A percentile compares a stretch with the other conserved stretches of the same genome.
These are phyloP conservation scores for Aradophagus sp. DNA, from an alignment of 1,140 invertebrate species.

Conservation along the genomic window DNA sequence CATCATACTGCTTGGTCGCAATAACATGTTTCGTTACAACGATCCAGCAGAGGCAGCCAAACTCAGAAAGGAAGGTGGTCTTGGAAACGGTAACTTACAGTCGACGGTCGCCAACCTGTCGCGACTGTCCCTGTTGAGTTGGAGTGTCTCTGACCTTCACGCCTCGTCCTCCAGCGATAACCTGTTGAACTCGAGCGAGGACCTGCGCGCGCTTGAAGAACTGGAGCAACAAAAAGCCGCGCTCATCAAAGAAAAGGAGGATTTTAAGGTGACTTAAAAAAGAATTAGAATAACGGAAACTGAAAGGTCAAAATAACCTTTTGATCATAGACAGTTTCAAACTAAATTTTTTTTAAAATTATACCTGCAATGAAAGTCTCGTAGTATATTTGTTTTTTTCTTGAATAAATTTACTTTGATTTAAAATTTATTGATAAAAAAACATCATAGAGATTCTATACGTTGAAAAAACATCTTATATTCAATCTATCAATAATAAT, in stretches of 20 bases:
- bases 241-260: conserved; percentile 72
- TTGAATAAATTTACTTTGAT: too few relatives aligned
- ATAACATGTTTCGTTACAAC: conserved; percentile 95
- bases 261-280: conserved; percentile 66
- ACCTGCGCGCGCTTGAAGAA: conserved; percentile 70
- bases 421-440: too few relatives aligned
- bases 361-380: too few relatives aligned
- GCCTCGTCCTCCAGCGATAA: conserved; percentile 82
- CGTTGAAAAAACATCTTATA: too few relatives aligned
- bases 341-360: too few relatives aligned
- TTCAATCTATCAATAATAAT: too few relatives aligned
- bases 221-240: conserved; percentile 73
- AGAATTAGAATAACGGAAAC: too few relatives aligned
- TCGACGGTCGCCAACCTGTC: conserved; percentile 84
- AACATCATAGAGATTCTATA: too few relatives aligned
- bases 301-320: too few relatives aligned
- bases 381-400: too few relatives aligned
- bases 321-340: too few relatives aligned
- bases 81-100: conserved; percentile 74
- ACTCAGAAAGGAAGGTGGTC: conserved; percentile 82
- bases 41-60: conserved; percentile 93
- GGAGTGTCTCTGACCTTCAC: conserved; percentile 88
- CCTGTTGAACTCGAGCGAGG: conserved; percentile 74
- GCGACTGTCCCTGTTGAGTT: conserved; percentile 87
- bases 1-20: conserved; percentile 89